A percentile compares a stretch with the other conserved stretches of the same genome.
These are phyloP conservation scores for Tetragonula carbonaria DNA, from an alignment of 2,888 invertebrate species.

Conservation along the genomic window DNA sequence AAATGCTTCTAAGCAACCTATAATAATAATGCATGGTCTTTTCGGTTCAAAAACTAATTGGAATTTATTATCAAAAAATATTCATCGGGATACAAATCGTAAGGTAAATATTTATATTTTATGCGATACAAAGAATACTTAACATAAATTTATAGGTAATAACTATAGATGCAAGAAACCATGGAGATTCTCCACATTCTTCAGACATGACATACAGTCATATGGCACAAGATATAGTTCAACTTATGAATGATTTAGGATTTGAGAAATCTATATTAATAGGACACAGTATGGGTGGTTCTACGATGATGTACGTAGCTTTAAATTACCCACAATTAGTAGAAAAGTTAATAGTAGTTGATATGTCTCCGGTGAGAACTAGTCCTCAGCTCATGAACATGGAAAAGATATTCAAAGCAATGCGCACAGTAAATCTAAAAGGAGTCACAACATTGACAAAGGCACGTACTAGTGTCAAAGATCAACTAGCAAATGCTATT, in stretches of 20 bases:
- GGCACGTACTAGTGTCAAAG: constrained; percentile 89
- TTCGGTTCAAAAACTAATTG: constrained; percentile 95
- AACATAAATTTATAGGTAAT: constrained; percentile 85
- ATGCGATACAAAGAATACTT: constrained; percentile 24
- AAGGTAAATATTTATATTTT: constrained; percentile 83
- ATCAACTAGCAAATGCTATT: constrained; percentile 87
- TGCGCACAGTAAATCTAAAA: constrained; percentile 87
- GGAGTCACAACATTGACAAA: constrained; percentile 88
- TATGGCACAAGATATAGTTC: constrained; percentile 90
- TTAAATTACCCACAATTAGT: constrained; percentile 88
- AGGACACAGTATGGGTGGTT: constrained; percentile 99
- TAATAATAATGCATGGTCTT: constrained; percentile 94
- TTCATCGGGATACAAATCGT: constrained; percentile 87
- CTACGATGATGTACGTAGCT: constrained; percentile 94
- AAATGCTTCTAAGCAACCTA: constrained; percentile 84
- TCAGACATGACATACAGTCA: constrained; percentile 89
- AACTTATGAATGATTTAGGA: constrained; percentile 87
- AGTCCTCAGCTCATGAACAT: constrained; percentile 88
- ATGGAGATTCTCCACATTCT: constrained; percentile 96
- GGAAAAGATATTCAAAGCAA: constrained; percentile 88
- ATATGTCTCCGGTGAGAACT: constrained; percentile 89
- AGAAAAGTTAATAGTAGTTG: constrained; percentile 89
- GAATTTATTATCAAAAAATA: constrained; percentile 91
- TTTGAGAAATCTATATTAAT: constrained; percentile 89
- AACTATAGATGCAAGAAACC: constrained; percentile 95